phyloP scores from a whole-genome alignment of 2,113 vertebrate genomes.

The Phyllopteryx taeniolatus region DNA sequence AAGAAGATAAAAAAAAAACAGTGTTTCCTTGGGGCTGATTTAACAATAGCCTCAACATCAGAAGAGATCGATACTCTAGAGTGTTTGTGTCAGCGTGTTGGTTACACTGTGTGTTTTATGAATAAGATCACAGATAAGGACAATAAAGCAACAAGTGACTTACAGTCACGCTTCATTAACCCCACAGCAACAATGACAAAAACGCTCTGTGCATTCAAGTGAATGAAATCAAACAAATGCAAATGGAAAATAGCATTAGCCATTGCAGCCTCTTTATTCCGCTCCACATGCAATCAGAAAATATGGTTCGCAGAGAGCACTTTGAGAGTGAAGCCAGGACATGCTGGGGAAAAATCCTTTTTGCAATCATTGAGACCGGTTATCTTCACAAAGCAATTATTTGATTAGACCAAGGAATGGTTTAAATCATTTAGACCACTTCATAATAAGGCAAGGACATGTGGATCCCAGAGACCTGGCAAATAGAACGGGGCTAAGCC shows the following conservation, averaged over 20 bases:
- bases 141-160: constrained; percentile 35
- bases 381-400: constrained; percentile 74
- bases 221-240: constrained; percentile 38
- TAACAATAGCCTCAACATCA: constrained; percentile 17
- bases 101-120: neutral
- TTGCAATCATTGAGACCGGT: constrained; percentile 54
- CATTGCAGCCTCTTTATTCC: constrained; percentile 15
- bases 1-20: neutral
- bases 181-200: constrained; percentile 25
- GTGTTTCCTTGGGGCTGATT: constrained; percentile 17
- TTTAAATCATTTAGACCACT: constrained; percentile 64
- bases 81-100: constrained; percentile 1
- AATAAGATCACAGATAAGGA: constrained; percentile 21
- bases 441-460: constrained; percentile 56
- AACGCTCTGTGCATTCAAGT: constrained; percentile 12
- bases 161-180: constrained; percentile 45
- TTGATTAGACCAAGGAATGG: constrained; percentile 69
- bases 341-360: constrained; percentile 36
- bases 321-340: constrained; percentile 55
- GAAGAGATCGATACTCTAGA: constrained; percentile 7
- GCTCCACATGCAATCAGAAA: constrained; percentile 21
- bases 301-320: constrained; percentile 42
- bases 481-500: constrained; percentile 56
- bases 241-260: neutral
- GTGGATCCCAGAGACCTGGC: constrained; percentile 52